Evolutionary conservation across 2,888 invertebrate genomes (phyloP).

Genomic region (Lasioglossum marginatum): DNA sequence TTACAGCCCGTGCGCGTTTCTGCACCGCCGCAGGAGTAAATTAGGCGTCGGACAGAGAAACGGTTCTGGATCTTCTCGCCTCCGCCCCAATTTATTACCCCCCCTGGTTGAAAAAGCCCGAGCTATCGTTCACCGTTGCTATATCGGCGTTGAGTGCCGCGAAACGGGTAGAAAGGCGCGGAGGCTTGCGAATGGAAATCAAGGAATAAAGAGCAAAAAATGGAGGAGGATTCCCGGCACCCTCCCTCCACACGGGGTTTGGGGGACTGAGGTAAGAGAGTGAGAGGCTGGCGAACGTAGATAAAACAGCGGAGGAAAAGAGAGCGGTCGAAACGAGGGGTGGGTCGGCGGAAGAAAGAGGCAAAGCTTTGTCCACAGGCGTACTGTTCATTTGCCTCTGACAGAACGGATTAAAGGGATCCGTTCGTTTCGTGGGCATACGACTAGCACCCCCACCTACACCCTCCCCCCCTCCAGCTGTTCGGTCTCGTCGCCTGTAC

Average conservation of each 20-base stretch:
- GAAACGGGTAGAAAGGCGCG: slow-evolving; percentile 17
- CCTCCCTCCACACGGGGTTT: neutral
- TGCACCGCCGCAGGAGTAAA: slow-evolving; percentile 1
- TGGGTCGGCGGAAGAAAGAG: slow-evolving; percentile 5
- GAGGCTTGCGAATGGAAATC: slow-evolving; percentile 29
- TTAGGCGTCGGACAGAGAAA: slow-evolving; percentile 17
- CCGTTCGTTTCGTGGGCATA: slow-evolving; percentile 62
- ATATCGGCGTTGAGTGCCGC: neutral
- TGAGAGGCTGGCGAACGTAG: slow-evolving; percentile 20
- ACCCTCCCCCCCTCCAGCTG: neutral
- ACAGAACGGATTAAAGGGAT: slow-evolving; percentile 78
- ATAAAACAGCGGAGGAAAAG: slow-evolving; percentile 28
- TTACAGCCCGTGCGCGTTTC: neutral
- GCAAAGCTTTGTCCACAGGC: slow-evolving; percentile 71
- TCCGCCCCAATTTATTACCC: slow-evolving; percentile 15
- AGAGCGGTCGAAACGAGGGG: neutral
- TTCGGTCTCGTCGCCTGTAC: neutral
- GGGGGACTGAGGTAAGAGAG: neutral
- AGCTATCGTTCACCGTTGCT: neutral
- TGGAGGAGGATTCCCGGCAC: neutral
- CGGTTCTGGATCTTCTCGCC: neutral
- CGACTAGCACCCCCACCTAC: neutral
- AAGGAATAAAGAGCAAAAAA: slow-evolving; percentile 15
- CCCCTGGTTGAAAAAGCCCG: neutral
- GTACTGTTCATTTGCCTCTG: slow-evolving; percentile 77